Evolutionary conservation across 2,888 invertebrate genomes (phyloP).

Genomic region (Brachyptera putata): DNA sequence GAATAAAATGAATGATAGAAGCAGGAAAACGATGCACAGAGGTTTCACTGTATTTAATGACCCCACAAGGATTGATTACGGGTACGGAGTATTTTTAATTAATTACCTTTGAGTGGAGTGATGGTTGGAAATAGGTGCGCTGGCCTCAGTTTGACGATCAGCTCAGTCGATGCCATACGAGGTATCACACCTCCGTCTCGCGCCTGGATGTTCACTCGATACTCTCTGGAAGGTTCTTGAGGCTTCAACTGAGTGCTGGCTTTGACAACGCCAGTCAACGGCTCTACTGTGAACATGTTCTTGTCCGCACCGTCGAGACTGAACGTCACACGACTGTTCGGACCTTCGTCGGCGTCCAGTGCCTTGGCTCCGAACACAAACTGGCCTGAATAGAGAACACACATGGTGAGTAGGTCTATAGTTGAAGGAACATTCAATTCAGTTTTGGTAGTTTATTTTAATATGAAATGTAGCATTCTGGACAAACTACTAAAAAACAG

Average conservation of each 20-base stretch:
- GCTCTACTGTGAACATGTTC: conserved; percentile 72
- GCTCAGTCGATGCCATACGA: conserved; percentile 66
- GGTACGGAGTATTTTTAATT: too few species aligned
- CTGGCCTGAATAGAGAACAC: conserved; percentile 47
- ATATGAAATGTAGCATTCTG: too few species aligned
- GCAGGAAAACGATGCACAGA: too few species aligned
- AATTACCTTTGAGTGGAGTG: conserved; percentile 42
- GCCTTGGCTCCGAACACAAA: conserved; percentile 91
- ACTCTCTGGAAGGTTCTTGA: conserved; percentile 19
- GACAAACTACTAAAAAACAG: too few species aligned
- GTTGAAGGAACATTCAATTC: neutral
- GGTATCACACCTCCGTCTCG: conserved; percentile 71
- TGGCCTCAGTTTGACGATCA: conserved; percentile 72
- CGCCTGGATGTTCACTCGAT: conserved; percentile 46
- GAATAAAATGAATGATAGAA: too few species aligned
- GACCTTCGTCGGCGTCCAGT: conserved; percentile 73
- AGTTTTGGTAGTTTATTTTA: too few species aligned
- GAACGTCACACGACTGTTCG: conserved; percentile 77
- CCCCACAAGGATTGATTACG: too few species aligned
- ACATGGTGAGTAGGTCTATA: neutral
- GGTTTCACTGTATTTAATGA: too few species aligned
- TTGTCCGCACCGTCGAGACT: conserved; percentile 72
- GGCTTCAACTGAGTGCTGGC: conserved; percentile 62
- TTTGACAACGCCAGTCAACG: conserved; percentile 81
- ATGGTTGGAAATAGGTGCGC: conserved; percentile 78